phyloP scores from a whole-genome alignment of 2,888 invertebrate species.

The Drosophila quinaria region DNA sequence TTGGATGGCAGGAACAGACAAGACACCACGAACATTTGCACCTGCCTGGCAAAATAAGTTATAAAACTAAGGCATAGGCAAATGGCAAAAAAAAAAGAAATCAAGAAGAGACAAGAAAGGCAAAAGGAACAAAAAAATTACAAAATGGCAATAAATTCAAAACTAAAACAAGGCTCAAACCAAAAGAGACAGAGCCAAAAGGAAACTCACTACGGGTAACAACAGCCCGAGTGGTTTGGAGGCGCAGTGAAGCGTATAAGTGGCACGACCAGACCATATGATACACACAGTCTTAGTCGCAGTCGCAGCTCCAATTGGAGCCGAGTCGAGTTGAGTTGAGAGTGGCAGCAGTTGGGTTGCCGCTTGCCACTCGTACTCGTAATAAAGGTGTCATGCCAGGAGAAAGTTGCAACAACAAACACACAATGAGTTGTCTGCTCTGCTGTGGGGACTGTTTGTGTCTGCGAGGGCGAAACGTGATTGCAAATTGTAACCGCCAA shows the following conservation, averaged over 20 bases:
- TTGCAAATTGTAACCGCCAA: constrained; percentile 86
- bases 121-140: constrained; percentile 50
- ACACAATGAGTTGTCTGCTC: constrained; percentile 16
- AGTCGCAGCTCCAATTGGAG: constrained; percentile 21
- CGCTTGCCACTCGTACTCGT: constrained; percentile 53
- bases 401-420: constrained; percentile 63
- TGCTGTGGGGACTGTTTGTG: constrained; percentile 14
- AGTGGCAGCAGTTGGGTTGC: constrained; percentile 37
- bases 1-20: constrained; percentile 35
- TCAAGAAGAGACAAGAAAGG: constrained; percentile 17
- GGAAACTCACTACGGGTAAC: constrained; percentile 15
- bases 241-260: constrained; percentile 63
- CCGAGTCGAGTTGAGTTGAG: constrained; percentile 20
- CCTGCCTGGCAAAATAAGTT: constrained; percentile 76
- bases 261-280: constrained; percentile 73
- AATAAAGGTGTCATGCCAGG: constrained; percentile 73
- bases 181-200: constrained; percentile 24
- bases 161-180: constrained; percentile 72
- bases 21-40: constrained; percentile 69
- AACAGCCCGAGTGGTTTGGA: constrained; percentile 29
- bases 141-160: constrained; percentile 82
- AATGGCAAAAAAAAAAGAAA: constrained; percentile 40
- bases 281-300: constrained; percentile 59
- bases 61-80: constrained; percentile 74
- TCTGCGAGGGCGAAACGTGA: constrained; percentile 77